These are phyloP conservation scores for Arvicanthis niloticus DNA, from an alignment of 2,113 vertebrate species.

Conservation along the genomic window DNA sequence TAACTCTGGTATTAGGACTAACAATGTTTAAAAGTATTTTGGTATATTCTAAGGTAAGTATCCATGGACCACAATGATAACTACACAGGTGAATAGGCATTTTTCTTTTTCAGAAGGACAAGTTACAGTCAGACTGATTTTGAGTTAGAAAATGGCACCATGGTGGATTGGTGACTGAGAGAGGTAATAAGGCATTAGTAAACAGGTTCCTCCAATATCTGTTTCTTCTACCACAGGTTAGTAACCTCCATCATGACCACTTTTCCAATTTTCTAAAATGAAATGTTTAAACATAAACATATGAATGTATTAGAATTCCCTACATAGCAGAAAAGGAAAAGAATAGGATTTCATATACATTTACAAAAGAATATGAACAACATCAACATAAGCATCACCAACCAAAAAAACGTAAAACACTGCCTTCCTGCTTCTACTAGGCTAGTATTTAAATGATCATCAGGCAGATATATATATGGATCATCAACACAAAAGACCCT, in stretches of 20 bases:
- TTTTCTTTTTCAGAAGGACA: not conserved
- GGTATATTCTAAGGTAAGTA: not conserved
- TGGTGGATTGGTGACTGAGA: not conserved
- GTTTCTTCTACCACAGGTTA: not conserved
- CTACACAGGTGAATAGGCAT: not conserved
- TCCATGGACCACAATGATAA: not conserved
- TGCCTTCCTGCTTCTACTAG: not conserved
- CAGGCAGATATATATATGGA: not conserved
- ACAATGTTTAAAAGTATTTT: not conserved
- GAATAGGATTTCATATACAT: not conserved
- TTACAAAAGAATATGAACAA: not conserved
- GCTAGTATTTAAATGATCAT: not conserved
- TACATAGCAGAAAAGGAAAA: not conserved
- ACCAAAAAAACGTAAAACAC: not conserved
- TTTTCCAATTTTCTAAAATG: not conserved
- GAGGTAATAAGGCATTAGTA: not conserved
- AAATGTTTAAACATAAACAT: conserved; percentile 1
- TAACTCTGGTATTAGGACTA: not conserved
- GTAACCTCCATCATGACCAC: not conserved
- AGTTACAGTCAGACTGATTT: not conserved
- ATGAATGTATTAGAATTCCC: not conserved
- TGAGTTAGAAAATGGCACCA: not conserved
- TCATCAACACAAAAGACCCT: not conserved
- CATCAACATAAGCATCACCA: not conserved
- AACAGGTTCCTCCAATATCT: not conserved